A percentile compares a stretch with the other conserved stretches of the same genome.
These are phyloP conservation scores for Aphis gossypii DNA, from an alignment of 1,140 invertebrate genomes.

Conservation along the genomic window DNA sequence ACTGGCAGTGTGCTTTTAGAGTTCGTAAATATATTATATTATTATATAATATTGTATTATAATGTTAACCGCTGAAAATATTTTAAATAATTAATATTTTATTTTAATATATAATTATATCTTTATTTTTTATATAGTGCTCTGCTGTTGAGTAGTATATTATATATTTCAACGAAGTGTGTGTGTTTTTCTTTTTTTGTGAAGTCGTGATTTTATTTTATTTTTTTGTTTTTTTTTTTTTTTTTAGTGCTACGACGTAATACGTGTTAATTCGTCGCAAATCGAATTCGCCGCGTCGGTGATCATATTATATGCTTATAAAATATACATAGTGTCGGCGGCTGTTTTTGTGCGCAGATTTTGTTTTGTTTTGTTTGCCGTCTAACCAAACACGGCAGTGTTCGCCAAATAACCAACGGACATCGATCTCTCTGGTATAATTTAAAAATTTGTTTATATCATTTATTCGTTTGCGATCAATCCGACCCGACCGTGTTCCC, in stretches of 20 bases:
- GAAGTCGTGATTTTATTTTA: not conserved
- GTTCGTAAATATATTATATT: not conserved
- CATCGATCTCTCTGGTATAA: constrained; percentile 42
- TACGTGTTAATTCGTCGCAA: not conserved
- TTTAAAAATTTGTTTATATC: not conserved
- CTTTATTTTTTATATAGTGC: not conserved
- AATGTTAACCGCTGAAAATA: not conserved
- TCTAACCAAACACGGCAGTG: constrained; percentile 29
- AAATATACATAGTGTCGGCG: not conserved
- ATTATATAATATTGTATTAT: constrained; percentile 9
- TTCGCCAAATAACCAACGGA: constrained; percentile 43
- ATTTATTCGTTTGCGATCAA: not conserved
- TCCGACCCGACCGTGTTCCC: not conserved
- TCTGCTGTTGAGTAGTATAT: not conserved
- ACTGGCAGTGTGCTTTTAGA: not conserved
- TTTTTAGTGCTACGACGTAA: constrained; percentile 17
- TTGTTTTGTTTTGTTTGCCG: constrained; percentile 40
- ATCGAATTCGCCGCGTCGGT: constrained; percentile 1
- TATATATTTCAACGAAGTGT: not conserved
- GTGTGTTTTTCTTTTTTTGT: constrained; percentile 23
- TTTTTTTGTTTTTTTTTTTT: constrained; percentile 6
- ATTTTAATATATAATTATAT: not conserved
- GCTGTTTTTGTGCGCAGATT: constrained; percentile 30
- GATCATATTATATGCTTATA: not conserved
- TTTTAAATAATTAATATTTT: not conserved